Conservation (phyloP, 2,797 vertebrate species). For the Enteromius thamalakanensis region DNA sequence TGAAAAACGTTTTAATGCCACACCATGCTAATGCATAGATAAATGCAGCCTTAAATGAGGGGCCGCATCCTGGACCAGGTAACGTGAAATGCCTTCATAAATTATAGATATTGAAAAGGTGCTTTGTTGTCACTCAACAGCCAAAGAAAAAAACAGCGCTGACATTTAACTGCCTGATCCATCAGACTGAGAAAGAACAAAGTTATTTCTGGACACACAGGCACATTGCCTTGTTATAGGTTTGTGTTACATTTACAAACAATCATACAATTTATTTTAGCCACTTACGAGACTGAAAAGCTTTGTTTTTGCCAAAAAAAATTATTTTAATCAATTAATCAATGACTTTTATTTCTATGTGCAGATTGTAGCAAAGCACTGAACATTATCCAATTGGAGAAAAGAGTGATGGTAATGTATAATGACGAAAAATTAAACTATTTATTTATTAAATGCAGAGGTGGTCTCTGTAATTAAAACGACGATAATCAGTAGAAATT, state of each 20-base stretch:
- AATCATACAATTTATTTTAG: not conserved
- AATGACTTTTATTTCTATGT: too few species aligned
- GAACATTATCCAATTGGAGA: too few species aligned
- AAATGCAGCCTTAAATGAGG: slow-evolving; percentile 32
- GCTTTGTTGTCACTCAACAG: slow-evolving; percentile 13
- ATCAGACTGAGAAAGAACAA: slow-evolving; percentile 28
- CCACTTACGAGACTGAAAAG: not conserved
- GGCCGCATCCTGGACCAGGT: not conserved
- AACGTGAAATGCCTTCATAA: slow-evolving; percentile 35
- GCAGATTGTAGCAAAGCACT: too few species aligned
- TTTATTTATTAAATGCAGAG: too few species aligned
- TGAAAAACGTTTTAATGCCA: slow-evolving; percentile 75
- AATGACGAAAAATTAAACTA: too few species aligned
- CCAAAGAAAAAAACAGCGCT: slow-evolving; percentile 31
- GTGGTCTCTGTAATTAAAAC: too few species aligned
- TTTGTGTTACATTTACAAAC: not conserved
- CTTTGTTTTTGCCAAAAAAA: not conserved
- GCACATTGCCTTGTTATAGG: not conserved
- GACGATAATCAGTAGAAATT: too few species aligned
- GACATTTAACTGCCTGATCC: slow-evolving; percentile 21
- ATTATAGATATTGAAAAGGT: slow-evolving; percentile 40
- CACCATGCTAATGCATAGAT: slow-evolving; percentile 68
- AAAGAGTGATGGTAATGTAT: too few species aligned
- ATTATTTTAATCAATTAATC: not conserved
- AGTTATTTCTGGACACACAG: slow-evolving; percentile 36